Percentiles rank a stretch among this genome's conserved stretches.
Conservation (phyloP, 2,113 vertebrate genomes). For the Oreocharis arfaki region DNA sequence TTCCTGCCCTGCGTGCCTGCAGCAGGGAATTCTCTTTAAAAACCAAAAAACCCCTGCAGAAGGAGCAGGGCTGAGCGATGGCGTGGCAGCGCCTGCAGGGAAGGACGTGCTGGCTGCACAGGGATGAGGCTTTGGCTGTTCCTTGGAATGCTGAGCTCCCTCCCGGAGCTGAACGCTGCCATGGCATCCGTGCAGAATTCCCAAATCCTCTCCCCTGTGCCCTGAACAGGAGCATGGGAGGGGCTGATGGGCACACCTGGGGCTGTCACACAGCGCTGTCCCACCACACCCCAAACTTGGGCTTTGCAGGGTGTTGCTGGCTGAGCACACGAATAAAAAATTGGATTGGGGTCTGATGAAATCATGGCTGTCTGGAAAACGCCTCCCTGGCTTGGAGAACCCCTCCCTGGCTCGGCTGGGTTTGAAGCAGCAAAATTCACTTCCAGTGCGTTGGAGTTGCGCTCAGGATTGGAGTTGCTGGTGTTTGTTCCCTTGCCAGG, state of each 20-base stretch:
- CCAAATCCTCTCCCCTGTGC: background rate
- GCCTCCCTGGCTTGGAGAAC: background rate
- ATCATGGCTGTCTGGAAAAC: background rate
- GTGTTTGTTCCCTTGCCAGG: background rate
- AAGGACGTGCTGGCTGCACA: background rate
- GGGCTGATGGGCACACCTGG: background rate
- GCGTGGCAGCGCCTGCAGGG: background rate
- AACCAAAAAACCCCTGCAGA: accelerated
- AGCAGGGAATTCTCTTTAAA: background rate
- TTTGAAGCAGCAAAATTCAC: background rate
- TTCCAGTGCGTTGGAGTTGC: background rate
- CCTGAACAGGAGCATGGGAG: accelerated
- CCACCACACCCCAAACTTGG: background rate
- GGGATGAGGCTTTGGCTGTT: background rate
- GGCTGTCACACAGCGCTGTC: background rate
- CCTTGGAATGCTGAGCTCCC: background rate
- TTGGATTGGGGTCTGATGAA: background rate
- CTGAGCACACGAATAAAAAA: background rate
- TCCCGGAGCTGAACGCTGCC: accelerated
- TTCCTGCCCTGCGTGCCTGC: background rate
- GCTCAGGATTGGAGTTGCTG: accelerated
- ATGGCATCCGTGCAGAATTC: accelerated
- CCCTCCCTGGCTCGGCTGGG: background rate
- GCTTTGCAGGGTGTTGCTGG: background rate
- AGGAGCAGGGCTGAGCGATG: background rate